Conservation (phyloP, 2,797 vertebrate species). For the Brachyalestes nurse region DNA sequence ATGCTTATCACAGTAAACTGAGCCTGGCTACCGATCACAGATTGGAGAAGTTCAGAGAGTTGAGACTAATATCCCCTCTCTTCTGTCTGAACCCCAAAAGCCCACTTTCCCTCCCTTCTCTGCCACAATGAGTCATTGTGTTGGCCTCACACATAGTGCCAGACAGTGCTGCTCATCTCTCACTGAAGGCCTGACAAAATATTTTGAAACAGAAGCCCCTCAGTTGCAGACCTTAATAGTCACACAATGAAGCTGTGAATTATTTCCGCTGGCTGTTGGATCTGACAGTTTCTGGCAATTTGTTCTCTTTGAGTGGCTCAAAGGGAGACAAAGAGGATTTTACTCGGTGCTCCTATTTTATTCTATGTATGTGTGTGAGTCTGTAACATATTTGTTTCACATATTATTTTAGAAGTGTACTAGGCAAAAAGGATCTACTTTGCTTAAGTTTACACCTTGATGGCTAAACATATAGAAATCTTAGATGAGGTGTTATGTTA, state of each 20-base stretch:
- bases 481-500: not conserved
- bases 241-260: slow-evolving; percentile 68
- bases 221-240: slow-evolving; percentile 71
- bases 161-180: slow-evolving; percentile 71
- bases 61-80: slow-evolving; percentile 68
- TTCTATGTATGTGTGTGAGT: slow-evolving; percentile 19
- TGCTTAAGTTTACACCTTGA: not conserved
- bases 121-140: slow-evolving; percentile 78
- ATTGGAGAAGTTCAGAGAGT: slow-evolving; percentile 64
- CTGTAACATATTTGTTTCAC: not conserved
- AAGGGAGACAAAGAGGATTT: slow-evolving; percentile 49
- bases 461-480: not conserved
- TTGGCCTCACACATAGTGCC: slow-evolving; percentile 74
- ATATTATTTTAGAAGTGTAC: not conserved
- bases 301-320: slow-evolving; percentile 56
- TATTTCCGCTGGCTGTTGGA: slow-evolving; percentile 70
- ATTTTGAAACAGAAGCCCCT: slow-evolving; percentile 71
- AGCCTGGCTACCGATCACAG: slow-evolving; percentile 59
- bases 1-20: slow-evolving; percentile 59
- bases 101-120: slow-evolving; percentile 55
- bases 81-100: slow-evolving; percentile 70
- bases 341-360: slow-evolving; percentile 35
- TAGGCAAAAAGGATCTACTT: not conserved
- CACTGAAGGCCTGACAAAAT: slow-evolving; percentile 64
- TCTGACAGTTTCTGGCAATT: slow-evolving; percentile 65